These are phyloP conservation scores for Deilephila porcellus DNA, from an alignment of 2,888 invertebrate species.

Conservation along the genomic window DNA sequence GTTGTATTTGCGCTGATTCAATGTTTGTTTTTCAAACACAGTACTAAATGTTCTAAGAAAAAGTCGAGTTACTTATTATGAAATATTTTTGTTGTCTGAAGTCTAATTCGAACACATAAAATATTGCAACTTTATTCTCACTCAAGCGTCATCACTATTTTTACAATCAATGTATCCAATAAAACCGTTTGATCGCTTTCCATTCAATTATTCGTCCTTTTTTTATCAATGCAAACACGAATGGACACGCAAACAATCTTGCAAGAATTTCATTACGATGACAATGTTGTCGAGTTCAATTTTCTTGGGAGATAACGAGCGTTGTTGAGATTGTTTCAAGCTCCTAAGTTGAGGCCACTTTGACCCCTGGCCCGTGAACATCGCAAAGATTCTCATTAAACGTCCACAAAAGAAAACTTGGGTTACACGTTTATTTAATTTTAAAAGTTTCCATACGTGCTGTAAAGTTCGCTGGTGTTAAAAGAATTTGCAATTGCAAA, in stretches of 20 bases:
- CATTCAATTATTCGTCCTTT: neutral
- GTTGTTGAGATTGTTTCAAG: slow-evolving; percentile 74
- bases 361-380: slow-evolving; percentile 78
- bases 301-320: slow-evolving; percentile 75
- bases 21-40: no score
- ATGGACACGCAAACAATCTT: slow-evolving; percentile 35
- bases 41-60: no score
- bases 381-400: slow-evolving; percentile 73
- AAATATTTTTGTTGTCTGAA: no score
- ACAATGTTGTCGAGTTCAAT: slow-evolving; percentile 77
- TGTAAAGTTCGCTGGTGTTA: neutral
- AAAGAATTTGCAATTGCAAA: neutral
- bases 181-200: neutral
- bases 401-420: slow-evolving; percentile 65
- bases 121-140: neutral
- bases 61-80: no score
- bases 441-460: slow-evolving; percentile 6
- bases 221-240: slow-evolving; percentile 46
- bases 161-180: neutral
- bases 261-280: slow-evolving; percentile 79
- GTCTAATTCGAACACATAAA: neutral
- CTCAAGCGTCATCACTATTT: neutral
- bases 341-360: slow-evolving; percentile 72
- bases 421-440: slow-evolving; percentile 45
- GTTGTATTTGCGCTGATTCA: no score